phyloP scores from a whole-genome alignment of 2,797 vertebrate species.

The Lepilemur ruficaudatus region DNA sequence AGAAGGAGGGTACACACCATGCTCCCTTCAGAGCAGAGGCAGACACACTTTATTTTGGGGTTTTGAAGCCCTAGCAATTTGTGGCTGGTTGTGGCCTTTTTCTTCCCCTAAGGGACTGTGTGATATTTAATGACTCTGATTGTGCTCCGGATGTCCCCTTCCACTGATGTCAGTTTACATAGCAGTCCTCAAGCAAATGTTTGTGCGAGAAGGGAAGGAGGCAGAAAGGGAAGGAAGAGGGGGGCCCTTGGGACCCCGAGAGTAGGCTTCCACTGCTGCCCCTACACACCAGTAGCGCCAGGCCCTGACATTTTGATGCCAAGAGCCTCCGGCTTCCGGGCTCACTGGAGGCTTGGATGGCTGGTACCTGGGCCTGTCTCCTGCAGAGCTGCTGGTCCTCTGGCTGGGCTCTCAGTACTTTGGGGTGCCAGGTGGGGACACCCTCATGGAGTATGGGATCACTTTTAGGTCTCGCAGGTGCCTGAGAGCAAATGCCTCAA shows the following conservation, averaged over 20 bases:
- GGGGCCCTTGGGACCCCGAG: background rate
- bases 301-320: background rate
- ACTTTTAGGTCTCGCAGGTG: background rate
- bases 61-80: slow-evolving; percentile 46
- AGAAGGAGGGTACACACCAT: accelerated
- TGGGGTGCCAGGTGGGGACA: background rate
- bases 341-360: background rate
- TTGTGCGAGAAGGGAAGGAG: background rate
- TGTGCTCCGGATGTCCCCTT: slow-evolving; percentile 27
- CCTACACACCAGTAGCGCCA: background rate
- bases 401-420: background rate
- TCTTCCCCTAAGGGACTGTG: background rate
- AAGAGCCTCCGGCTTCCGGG: accelerated
- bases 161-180: slow-evolving; percentile 17
- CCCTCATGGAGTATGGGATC: background rate
- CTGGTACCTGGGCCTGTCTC: background rate
- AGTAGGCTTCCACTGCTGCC: background rate
- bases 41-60: background rate
- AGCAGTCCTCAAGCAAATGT: slow-evolving; percentile 11
- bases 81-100: slow-evolving; percentile 46
- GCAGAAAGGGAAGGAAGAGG: background rate
- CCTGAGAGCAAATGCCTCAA: background rate
- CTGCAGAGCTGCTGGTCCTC: background rate
- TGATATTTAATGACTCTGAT: slow-evolving; percentile 45
- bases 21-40: background rate